These are phyloP conservation scores for Connochaetes taurinus DNA, from an alignment of 2,113 vertebrate genomes.

Conservation along the genomic window DNA sequence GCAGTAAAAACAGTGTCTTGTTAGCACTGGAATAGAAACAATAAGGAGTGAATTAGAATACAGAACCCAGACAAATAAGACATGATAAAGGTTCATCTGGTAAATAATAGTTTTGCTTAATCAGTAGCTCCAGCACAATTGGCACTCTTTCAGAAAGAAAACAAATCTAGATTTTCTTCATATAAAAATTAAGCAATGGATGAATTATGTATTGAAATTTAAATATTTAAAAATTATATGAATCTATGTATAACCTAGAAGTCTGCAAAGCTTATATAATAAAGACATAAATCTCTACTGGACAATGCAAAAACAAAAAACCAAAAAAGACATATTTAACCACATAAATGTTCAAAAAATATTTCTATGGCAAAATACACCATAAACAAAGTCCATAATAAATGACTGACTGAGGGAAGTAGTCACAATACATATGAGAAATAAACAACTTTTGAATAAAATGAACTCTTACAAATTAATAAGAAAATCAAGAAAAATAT, in stretches of 20 bases:
- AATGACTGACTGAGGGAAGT: neutral
- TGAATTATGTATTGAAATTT: neutral
- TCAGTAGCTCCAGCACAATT: neutral
- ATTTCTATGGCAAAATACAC: neutral
- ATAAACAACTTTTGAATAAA: neutral
- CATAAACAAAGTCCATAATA: neutral
- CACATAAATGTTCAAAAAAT: neutral
- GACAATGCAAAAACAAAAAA: neutral
- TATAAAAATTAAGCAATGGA: neutral
- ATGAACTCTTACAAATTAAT: neutral
- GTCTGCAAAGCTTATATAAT: neutral
- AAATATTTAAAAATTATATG: neutral
- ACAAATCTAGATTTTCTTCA: neutral
- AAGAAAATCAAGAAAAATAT: neutral
- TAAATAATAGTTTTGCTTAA: neutral
- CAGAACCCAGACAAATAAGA: neutral
- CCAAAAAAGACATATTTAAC: neutral
- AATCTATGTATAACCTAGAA: neutral
- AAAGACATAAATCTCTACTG: neutral
- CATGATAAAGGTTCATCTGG: neutral
- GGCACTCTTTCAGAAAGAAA: neutral
- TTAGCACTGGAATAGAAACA: neutral
- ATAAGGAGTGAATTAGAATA: neutral
- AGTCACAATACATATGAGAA: neutral
- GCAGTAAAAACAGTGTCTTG: neutral